phyloP scores from a whole-genome alignment of 2,797 vertebrate species.

The Chromis chromis region DNA sequence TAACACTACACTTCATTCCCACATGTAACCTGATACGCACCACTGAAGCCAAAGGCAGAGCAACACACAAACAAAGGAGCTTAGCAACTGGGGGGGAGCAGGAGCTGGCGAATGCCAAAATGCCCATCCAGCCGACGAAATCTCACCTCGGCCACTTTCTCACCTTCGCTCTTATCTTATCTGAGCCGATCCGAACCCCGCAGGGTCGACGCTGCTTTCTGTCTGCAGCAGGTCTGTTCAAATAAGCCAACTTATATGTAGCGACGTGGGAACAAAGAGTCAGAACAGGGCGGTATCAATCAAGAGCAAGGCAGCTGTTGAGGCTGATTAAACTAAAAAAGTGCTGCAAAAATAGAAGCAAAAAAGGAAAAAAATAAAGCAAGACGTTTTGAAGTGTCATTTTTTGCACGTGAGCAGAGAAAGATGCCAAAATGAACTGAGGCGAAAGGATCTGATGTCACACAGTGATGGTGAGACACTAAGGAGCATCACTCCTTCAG shows the following conservation, averaged over 20 bases:
- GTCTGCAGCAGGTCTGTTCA: slow-evolving; percentile 63
- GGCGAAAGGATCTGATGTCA: too few relatives aligned
- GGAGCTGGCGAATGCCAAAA: slow-evolving; percentile 47
- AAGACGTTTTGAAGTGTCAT: slow-evolving; percentile 8
- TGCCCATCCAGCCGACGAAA: slow-evolving; percentile 43
- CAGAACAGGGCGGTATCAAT: slow-evolving; percentile 62
- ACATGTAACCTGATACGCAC: slow-evolving; percentile 74
- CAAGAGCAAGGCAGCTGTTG: slow-evolving; percentile 53
- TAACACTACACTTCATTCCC: slow-evolving; percentile 78
- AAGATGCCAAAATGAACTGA: slow-evolving; percentile 22
- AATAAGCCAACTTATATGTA: slow-evolving; percentile 66
- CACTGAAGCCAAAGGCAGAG: slow-evolving; percentile 69
- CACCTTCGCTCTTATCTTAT: slow-evolving; percentile 75
- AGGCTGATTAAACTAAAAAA: slow-evolving; percentile 42
- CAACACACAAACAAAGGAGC: slow-evolving; percentile 81
- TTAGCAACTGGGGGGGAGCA: slow-evolving; percentile 73
- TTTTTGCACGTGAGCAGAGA: slow-evolving; percentile 15
- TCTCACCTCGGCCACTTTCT: slow-evolving; percentile 63
- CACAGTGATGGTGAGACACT: too few relatives aligned
- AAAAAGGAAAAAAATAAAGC: neutral
- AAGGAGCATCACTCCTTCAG: too few relatives aligned
- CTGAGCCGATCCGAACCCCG: slow-evolving; percentile 61
- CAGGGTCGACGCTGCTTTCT: slow-evolving; percentile 59
- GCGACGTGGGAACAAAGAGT: slow-evolving; percentile 61
- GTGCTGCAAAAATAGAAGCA: slow-evolving; percentile 2